phyloP scores from a whole-genome alignment of 2,113 vertebrate species.

The Cariama cristata region DNA sequence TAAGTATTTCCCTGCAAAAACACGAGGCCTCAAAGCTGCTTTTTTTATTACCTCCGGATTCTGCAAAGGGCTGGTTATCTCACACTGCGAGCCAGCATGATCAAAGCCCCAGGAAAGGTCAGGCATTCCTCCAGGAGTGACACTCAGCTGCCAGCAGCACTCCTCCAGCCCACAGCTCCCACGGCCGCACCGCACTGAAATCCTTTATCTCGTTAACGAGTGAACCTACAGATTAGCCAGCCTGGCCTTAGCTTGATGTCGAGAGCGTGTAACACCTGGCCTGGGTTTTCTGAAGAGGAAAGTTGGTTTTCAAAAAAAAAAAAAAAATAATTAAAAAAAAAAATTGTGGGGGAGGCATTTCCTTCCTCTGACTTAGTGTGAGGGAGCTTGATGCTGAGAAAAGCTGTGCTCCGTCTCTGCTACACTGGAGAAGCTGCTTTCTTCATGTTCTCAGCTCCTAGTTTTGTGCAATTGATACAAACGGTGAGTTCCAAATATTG shows the following conservation, averaged over 20 bases:
- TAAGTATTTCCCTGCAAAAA: slow-evolving; percentile 57
- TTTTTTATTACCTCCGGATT: slow-evolving; percentile 71
- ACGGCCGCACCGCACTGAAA: not conserved
- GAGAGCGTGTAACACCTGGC: slow-evolving; percentile 28
- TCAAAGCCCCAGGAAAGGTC: slow-evolving; percentile 78
- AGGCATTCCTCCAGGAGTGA: slow-evolving; percentile 69
- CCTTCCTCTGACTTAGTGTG: not conserved
- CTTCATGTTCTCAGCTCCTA: not conserved
- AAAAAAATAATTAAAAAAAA: not conserved
- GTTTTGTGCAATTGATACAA: not conserved
- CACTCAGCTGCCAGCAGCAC: slow-evolving; percentile 34
- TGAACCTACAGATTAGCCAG: slow-evolving; percentile 59
- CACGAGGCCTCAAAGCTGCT: slow-evolving; percentile 63
- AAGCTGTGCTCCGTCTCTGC: not conserved
- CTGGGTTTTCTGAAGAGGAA: slow-evolving; percentile 28
- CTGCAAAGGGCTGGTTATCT: slow-evolving; percentile 70
- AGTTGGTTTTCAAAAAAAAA: not conserved
- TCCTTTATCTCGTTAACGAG: slow-evolving; percentile 43
- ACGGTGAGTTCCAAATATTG: not conserved
- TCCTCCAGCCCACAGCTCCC: slow-evolving; percentile 45
- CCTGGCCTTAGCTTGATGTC: not conserved
- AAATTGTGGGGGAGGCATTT: slow-evolving; percentile 28
- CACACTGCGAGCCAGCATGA: slow-evolving; percentile 64
- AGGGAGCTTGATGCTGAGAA: not conserved
- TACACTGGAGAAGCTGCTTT: not conserved